phyloP scores from a whole-genome alignment of 30 jellyfish, hydroid and myxozoan genomes.

The Cassiopea andromeda region DNA sequence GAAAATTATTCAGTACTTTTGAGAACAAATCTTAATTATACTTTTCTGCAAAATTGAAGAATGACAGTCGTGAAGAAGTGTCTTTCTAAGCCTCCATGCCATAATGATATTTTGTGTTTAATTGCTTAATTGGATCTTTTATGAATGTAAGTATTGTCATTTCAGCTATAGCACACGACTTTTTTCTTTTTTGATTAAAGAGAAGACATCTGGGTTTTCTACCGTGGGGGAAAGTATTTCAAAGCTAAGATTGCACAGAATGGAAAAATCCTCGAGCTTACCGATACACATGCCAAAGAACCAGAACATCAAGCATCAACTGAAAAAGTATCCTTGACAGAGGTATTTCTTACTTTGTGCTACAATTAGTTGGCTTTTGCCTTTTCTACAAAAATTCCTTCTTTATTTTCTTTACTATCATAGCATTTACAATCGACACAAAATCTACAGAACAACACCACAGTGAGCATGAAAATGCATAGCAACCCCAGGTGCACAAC shows the following conservation, averaged over 20 bases:
- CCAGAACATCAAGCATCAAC: not conserved
- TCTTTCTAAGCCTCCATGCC: no score
- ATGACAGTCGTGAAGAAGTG: no score
- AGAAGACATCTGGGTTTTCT: slow-evolving; percentile 93
- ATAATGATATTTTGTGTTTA: no score
- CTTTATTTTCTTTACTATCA: no score
- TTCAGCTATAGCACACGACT: not conserved
- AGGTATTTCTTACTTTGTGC: slow-evolving; percentile 8
- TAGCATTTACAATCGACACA: no score
- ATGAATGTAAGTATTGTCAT: not conserved
- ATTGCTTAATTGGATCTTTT: not conserved
- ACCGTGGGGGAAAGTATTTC: slow-evolving; percentile 64
- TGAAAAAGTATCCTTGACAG: slow-evolving; percentile 64
- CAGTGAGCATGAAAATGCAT: no score
- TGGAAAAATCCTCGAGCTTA: slow-evolving; percentile 48
- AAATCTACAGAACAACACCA: no score
- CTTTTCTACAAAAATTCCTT: no score
- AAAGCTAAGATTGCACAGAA: slow-evolving; percentile 69
- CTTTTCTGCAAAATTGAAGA: no score
- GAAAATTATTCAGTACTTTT: no score
- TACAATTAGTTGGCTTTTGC: not conserved
- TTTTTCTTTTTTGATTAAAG: slow-evolving; percentile 30
- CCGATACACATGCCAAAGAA: slow-evolving; percentile 25
- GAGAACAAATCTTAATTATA: no score
- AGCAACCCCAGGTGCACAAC: no score